Base-by-base conservation (phyloP, 2,113 vertebrate species). In the Phylloscopus trochilus region DNA sequence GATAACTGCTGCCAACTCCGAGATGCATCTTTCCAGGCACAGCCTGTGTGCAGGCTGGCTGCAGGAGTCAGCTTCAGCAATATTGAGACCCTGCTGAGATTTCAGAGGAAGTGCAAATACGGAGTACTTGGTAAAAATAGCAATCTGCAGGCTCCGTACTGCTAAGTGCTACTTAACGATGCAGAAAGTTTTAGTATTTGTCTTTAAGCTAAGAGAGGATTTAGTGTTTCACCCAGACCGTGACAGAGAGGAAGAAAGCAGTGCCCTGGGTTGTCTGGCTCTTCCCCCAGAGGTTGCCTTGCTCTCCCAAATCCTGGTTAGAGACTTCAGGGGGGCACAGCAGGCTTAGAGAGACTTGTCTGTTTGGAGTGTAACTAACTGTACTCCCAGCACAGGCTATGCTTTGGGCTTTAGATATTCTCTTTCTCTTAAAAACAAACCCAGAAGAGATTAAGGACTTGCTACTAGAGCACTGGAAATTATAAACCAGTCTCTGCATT, bases 91-190 rank as follows among this genome's bases (percentile, higher is more conserved):
- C 83, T 64, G 33, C 68, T 62, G 93, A 78, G 93, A 55, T 68
- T 88, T 82, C 69, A 59, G 87, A 87, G 94, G 87, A 93, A 95
- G 85, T 77, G 63, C 87, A 95, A 92, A 94, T 85, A 66, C 0
- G 2, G 90, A 92, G 37, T 19, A 35, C 55, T 77, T 69, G 91
- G 84, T 82, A 96, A 95, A 96, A 96, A 96, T 89, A 94, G 91
- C 78, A 82, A 73, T 76, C 82, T 56, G 52, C 76, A 79, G 62
- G 62, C 76, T 89, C 24, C 2, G 2, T 83, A 64, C 30, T 84
- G 79, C 83, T 88, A 93, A 96, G 83, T 73, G 79, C 89, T 73
- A 22, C 66, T 93, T 93, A 93, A 92, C 1, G 2, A 69, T 12
- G 43, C 66, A 82, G 73, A 47, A 95, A 91, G 60, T 89, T 87